phyloP scores from a whole-genome alignment of 2,888 invertebrate genomes.

The Unio delphinus region DNA sequence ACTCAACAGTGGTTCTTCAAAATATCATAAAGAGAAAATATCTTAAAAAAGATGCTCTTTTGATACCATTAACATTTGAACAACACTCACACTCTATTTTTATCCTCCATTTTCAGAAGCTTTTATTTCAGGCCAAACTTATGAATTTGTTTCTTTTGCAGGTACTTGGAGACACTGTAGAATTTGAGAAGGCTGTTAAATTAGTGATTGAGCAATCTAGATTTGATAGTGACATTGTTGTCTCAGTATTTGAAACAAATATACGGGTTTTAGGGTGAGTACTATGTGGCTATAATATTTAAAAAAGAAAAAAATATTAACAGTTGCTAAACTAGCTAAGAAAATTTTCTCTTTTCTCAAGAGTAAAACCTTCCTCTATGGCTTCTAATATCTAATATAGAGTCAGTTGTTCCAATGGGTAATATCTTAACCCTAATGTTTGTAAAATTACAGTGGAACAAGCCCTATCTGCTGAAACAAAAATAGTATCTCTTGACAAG shows the following conservation, averaged over 20 bases:
- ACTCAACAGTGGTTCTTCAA: too few relatives aligned
- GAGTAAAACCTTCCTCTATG: too few relatives aligned
- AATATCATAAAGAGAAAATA: too few relatives aligned
- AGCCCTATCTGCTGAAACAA: too few relatives aligned
- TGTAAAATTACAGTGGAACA: too few relatives aligned
- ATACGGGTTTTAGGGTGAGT: slow-evolving; percentile 95
- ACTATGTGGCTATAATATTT: background rate
- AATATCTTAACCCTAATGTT: too few relatives aligned
- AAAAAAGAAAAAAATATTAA: background rate
- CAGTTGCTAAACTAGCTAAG: background rate
- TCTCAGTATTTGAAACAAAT: slow-evolving; percentile 98
- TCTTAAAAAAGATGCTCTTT: too few relatives aligned
- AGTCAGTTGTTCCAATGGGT: too few relatives aligned
- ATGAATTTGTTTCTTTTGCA: slow-evolving; percentile 45
- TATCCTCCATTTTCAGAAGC: background rate
- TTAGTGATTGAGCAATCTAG: slow-evolving; percentile 88
- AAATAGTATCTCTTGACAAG: too few relatives aligned
- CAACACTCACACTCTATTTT: background rate
- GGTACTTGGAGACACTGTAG: slow-evolving; percentile 91
- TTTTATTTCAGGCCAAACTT: too few relatives aligned
- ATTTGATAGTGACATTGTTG: slow-evolving; percentile 94
- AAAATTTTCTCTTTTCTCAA: background rate
- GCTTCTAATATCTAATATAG: too few relatives aligned
- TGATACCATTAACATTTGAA: too few relatives aligned
- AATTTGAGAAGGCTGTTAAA: slow-evolving; percentile 93